phyloP scores from a whole-genome alignment of 2,797 vertebrate genomes.

The Catamblyrhynchus diadema region DNA sequence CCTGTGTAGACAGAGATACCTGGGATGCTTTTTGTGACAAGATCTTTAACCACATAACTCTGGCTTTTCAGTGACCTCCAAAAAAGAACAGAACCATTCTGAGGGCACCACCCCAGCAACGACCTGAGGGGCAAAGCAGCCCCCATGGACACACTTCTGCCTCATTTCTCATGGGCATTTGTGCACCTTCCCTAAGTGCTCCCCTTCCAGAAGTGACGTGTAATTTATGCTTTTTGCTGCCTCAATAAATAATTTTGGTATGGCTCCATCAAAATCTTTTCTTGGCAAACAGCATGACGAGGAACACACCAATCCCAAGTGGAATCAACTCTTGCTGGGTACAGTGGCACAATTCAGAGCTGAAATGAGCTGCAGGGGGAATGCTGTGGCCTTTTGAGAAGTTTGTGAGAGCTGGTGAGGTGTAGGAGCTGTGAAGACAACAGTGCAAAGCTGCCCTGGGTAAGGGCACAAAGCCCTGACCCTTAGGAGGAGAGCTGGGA shows the following conservation, averaged over 20 bases:
- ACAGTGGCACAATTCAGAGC: too few species aligned
- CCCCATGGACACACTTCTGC: neutral
- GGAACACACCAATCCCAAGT: accelerated
- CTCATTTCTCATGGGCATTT: neutral
- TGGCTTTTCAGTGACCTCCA: neutral
- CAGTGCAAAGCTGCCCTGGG: too few species aligned
- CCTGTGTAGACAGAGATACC: neutral
- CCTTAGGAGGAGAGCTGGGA: too few species aligned
- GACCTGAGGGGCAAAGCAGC: neutral
- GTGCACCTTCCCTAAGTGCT: neutral
- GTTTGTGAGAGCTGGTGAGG: too few species aligned
- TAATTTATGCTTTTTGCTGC: neutral
- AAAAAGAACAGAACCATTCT: neutral
- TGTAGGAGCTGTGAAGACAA: too few species aligned
- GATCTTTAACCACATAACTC: neutral
- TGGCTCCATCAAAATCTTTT: neutral
- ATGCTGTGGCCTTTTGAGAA: too few species aligned
- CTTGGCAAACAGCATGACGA: neutral
- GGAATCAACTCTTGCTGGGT: too few species aligned
- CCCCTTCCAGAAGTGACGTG: neutral
- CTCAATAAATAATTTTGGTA: constrained; percentile 5
- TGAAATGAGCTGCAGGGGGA: too few species aligned
- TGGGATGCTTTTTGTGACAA: neutral
- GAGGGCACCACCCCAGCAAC: neutral
- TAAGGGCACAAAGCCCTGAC: too few species aligned